Percentiles rank a stretch among this genome's conserved stretches.
Conservation (phyloP, 2,888 invertebrate genomes). For the Drosophila eohydei region DNA sequence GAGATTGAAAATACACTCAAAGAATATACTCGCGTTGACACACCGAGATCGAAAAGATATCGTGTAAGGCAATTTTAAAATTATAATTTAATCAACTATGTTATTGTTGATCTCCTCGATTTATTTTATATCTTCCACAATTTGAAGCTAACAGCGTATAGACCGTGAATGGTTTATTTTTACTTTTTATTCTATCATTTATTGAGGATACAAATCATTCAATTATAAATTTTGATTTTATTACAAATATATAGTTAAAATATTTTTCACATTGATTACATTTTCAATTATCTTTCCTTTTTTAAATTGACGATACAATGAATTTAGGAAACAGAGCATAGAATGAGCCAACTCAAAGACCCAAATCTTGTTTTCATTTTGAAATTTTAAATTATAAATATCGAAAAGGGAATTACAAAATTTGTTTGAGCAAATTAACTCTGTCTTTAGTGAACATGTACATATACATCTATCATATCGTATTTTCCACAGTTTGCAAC, state of each 20-base stretch:
- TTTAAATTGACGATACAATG: neutral
- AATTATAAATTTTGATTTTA: neutral
- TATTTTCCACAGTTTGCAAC: too few species aligned
- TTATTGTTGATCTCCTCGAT: too few species aligned
- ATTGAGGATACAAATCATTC: neutral
- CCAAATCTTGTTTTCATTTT: neutral
- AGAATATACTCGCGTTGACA: too few species aligned
- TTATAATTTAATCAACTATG: too few species aligned
- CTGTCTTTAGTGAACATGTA: neutral
- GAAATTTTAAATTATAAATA: constrained; percentile 2
- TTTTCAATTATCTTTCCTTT: neutral
- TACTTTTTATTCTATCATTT: neutral
- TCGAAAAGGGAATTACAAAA: neutral
- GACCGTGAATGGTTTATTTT: too few species aligned
- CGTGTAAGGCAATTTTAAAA: too few species aligned
- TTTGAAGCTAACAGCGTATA: too few species aligned
- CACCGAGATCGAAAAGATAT: too few species aligned
- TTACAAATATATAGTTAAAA: neutral
- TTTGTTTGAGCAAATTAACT: neutral
- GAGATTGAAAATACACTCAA: too few species aligned
- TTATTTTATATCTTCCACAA: too few species aligned
- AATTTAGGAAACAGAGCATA: neutral
- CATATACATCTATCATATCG: neutral
- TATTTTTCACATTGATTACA: neutral
- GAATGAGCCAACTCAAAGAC: neutral